These are phyloP conservation scores for Microctonus hyperodae DNA, from an alignment of 2,888 invertebrate species.

Conservation along the genomic window DNA sequence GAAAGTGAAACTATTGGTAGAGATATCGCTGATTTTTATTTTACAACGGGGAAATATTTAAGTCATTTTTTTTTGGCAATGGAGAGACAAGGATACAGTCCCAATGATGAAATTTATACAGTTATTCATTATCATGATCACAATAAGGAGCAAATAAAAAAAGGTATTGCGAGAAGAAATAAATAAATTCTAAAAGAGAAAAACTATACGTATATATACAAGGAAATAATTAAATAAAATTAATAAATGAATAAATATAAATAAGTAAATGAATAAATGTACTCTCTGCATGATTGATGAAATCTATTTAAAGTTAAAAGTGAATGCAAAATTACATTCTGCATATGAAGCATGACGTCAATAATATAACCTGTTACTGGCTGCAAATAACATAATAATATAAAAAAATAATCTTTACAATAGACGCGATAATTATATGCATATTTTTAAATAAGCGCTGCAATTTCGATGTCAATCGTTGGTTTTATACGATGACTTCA, in stretches of 20 bases:
- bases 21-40: slow-evolving; percentile 52
- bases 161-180: slow-evolving; percentile 24
- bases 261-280: not conserved
- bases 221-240: too few species aligned
- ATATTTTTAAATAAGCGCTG: not conserved
- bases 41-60: slow-evolving; percentile 56
- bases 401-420: not conserved
- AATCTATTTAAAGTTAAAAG: too few species aligned
- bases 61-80: slow-evolving; percentile 57
- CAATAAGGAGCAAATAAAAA: slow-evolving; percentile 17
- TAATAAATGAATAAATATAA: too few species aligned
- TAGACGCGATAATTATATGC: not conserved
- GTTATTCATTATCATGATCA: slow-evolving; percentile 51
- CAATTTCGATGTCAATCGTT: not conserved
- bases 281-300: not conserved
- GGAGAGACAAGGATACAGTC: slow-evolving; percentile 56
- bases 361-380: not conserved
- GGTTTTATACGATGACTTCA: not conserved
- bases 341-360: not conserved
- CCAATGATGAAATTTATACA: slow-evolving; percentile 51
- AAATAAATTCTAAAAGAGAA: not conserved
- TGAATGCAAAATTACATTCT: not conserved
- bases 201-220: not conserved
- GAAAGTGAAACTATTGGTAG: slow-evolving; percentile 44
- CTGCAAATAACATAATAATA: not conserved